Evolutionary conservation across 2,888 invertebrate genomes (phyloP).

Genomic region (Polia nebulosa): DNA sequence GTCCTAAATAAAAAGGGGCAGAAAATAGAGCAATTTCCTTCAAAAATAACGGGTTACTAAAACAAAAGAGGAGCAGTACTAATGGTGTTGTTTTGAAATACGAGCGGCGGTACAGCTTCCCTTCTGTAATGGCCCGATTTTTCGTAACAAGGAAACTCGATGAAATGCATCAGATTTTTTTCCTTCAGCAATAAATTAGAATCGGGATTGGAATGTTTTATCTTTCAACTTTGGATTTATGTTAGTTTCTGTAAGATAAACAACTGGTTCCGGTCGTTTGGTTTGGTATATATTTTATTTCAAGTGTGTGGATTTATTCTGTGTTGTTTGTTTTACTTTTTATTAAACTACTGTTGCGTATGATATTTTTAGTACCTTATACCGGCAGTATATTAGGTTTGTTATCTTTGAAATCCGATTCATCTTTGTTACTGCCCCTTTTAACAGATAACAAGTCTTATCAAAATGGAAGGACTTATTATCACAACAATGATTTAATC

Average conservation of each 20-base stretch:
- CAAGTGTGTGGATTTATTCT: constrained; percentile 28
- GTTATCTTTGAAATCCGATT: not conserved
- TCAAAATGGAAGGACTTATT: too few relatives aligned
- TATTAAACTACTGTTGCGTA: not conserved
- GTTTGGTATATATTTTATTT: constrained; percentile 42
- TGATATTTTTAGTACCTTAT: constrained; percentile 12
- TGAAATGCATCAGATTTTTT: constrained; percentile 79
- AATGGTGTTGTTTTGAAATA: constrained; percentile 90
- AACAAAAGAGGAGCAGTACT: constrained; percentile 85
- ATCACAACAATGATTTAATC: too few relatives aligned
- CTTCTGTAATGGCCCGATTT: constrained; percentile 86
- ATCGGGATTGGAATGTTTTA: constrained; percentile 78
- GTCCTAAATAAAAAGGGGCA: constrained; percentile 67
- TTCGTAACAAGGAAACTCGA: constrained; percentile 85
- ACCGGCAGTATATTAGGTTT: not conserved
- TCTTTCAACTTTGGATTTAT: constrained; percentile 69
- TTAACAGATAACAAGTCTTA: too few relatives aligned
- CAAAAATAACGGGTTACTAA: constrained; percentile 83
- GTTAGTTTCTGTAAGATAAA: constrained; percentile 53
- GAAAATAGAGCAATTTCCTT: constrained; percentile 75
- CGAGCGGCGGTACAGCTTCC: constrained; percentile 78
- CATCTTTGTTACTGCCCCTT: too few relatives aligned
- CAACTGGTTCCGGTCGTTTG: constrained; percentile 47
- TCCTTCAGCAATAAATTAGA: constrained; percentile 80
- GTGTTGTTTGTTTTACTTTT: constrained; percentile 23